Percentiles rank a stretch among this genome's conserved stretches.
Conservation (phyloP, 2,113 vertebrate genomes). For the Oriolus oriolus region DNA sequence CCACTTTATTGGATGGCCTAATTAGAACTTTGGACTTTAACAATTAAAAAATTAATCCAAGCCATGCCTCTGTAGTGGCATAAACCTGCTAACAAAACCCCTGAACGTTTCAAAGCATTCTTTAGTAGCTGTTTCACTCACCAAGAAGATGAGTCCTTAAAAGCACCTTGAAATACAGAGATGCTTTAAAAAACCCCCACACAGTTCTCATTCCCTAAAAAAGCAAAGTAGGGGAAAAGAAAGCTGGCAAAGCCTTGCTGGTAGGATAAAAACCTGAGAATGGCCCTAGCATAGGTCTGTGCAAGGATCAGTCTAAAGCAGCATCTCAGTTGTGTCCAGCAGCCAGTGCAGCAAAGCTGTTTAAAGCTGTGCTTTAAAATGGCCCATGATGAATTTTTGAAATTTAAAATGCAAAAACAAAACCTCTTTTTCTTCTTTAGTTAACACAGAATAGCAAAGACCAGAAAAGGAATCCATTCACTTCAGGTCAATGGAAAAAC, state of each 20-base stretch:
- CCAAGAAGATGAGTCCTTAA: not conserved
- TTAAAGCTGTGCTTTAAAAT: not conserved
- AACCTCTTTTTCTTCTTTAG: not conserved
- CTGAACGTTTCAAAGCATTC: not conserved
- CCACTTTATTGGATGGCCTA: not conserved
- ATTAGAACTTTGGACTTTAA: not conserved
- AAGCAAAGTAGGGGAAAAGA: not conserved
- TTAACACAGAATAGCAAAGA: not conserved
- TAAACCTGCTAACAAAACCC: not conserved
- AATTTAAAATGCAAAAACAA: not conserved
- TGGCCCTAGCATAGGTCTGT: not conserved
- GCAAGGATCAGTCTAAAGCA: not conserved
- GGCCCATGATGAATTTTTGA: not conserved
- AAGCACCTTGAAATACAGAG: not conserved
- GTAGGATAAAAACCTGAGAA: not conserved
- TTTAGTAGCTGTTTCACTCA: not conserved
- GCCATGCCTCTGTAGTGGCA: not conserved
- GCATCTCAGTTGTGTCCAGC: not conserved
- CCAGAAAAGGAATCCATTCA: not conserved
- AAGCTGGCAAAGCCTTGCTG: not conserved
- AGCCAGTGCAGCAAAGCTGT: not conserved
- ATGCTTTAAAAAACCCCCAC: not conserved
- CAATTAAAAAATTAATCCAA: not conserved
- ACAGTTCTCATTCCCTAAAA: not conserved
- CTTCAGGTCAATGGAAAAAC: not conserved